Evolutionary conservation across 2,113 vertebrate species (phyloP).

Genomic region (Trichomycterus rosablanca): DNA sequence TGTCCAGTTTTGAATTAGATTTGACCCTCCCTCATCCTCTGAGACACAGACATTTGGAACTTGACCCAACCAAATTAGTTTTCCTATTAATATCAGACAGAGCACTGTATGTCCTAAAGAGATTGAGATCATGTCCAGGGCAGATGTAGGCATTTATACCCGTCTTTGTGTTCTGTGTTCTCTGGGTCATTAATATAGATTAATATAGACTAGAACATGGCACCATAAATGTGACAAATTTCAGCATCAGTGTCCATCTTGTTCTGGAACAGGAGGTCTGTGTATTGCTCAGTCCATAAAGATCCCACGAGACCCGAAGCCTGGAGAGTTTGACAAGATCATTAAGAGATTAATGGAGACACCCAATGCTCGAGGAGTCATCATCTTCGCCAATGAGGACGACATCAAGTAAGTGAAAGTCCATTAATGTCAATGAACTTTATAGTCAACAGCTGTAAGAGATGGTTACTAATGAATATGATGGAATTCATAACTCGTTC

Average conservation of each 20-base stretch:
- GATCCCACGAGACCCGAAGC: slow-evolving; percentile 73
- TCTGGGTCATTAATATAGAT: slow-evolving; percentile 46
- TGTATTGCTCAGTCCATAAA: slow-evolving; percentile 73
- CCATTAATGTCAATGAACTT: background rate
- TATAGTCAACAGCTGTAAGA: background rate
- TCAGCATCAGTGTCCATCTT: slow-evolving; percentile 31
- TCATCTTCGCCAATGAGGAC: slow-evolving; percentile 76
- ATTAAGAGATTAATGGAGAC: slow-evolving; percentile 74
- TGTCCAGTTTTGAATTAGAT: background rate
- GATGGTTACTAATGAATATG: background rate
- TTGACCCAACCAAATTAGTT: slow-evolving; percentile 26
- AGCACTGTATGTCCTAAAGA: slow-evolving; percentile 32
- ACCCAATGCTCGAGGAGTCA: slow-evolving; percentile 71
- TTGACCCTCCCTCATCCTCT: background rate
- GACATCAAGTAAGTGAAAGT: slow-evolving; percentile 70
- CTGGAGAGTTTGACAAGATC: slow-evolving; percentile 72
- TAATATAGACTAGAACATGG: slow-evolving; percentile 41
- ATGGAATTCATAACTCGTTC: too few relatives aligned
- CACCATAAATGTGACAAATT: slow-evolving; percentile 35
- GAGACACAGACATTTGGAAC: background rate
- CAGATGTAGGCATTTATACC: slow-evolving; percentile 36
- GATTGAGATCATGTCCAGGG: slow-evolving; percentile 9
- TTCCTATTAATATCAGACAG: slow-evolving; percentile 34
- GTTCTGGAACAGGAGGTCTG: slow-evolving; percentile 57
- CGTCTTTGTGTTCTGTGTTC: slow-evolving; percentile 29